These are phyloP conservation scores for Caenorhabditis sp. DNA, from an alignment of 2,888 invertebrate genomes.

Conservation along the genomic window DNA sequence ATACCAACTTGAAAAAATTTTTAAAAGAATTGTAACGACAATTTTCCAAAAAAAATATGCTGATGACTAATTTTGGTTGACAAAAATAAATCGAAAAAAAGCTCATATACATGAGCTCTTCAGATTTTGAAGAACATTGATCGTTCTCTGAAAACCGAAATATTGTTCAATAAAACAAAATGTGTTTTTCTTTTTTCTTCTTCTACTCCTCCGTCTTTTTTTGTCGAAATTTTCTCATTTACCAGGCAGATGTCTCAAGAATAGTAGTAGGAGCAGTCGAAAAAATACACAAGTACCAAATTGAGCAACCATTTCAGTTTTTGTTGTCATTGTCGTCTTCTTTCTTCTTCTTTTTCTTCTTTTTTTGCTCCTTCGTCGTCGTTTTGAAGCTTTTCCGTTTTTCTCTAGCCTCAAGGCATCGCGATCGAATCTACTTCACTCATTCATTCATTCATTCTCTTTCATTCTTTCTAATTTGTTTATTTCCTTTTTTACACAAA, in stretches of 20 bases:
- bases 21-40: too few species aligned
- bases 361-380: not conserved
- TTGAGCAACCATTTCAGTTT: not conserved
- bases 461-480: conserved; percentile 1
- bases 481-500: conserved; percentile 1
- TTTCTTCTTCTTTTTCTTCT: not conserved
- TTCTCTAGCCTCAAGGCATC: not conserved
- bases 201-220: too few species aligned
- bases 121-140: too few species aligned
- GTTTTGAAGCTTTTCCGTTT: not conserved
- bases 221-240: not conserved
- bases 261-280: not conserved
- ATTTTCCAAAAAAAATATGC: too few species aligned
- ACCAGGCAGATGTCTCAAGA: not conserved
- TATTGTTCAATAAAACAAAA: too few species aligned
- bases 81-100: too few species aligned
- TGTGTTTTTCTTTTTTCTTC: too few species aligned
- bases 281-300: not conserved
- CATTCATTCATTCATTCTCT: not conserved
- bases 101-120: too few species aligned
- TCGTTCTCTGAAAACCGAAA: too few species aligned
- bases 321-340: not conserved
- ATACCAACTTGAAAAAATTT: too few species aligned
- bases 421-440: not conserved
- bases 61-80: too few species aligned